A percentile compares a stretch with the other conserved stretches of the same genome.
These are phyloP conservation scores for Manduca sexta DNA, from an alignment of 1,140 invertebrate genomes.

Conservation along the genomic window DNA sequence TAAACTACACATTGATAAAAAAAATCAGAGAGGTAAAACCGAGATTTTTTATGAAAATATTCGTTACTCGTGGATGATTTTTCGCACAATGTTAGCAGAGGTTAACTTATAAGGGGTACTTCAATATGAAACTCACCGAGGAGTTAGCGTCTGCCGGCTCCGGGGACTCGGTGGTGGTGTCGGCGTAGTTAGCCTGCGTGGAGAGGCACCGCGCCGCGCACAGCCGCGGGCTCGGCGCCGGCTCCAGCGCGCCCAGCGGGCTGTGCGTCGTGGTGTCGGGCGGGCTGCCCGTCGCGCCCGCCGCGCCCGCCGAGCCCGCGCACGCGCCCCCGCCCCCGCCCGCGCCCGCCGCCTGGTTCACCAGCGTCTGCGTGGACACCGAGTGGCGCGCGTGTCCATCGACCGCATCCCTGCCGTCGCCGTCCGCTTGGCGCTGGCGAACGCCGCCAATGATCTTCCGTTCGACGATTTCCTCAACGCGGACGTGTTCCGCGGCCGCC, in stretches of 20 bases:
- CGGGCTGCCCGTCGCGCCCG: constrained; percentile 71
- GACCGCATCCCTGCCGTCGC: constrained; percentile 5
- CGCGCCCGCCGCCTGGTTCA: constrained; percentile 70
- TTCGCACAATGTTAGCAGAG: too few relatives aligned
- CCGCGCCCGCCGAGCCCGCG: constrained; percentile 63
- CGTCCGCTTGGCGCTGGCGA: not conserved
- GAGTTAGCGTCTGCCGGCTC: constrained; percentile 62
- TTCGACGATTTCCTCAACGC: not conserved
- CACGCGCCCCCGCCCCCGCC: constrained; percentile 71
- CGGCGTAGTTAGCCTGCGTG: constrained; percentile 69
- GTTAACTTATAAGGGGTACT: not conserved
- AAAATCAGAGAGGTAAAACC: too few relatives aligned
- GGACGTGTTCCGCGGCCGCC: constrained; percentile 13
- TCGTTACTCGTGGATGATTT: too few relatives aligned
- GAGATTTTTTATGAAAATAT: too few relatives aligned
- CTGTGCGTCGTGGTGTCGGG: constrained; percentile 89
- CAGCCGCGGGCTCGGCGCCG: constrained; percentile 67
- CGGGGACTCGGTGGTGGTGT: constrained; percentile 68
- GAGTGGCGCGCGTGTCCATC: constrained; percentile 74
- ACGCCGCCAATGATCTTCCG: constrained; percentile 8
- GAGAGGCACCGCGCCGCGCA: constrained; percentile 67
- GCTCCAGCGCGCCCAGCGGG: constrained; percentile 70
- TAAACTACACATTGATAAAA: too few relatives aligned
- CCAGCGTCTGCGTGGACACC: constrained; percentile 83
- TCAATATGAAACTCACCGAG: constrained; percentile 50